Base-by-base conservation (phyloP, 2,797 vertebrate genomes). In the Galaxias olidus region DNA sequence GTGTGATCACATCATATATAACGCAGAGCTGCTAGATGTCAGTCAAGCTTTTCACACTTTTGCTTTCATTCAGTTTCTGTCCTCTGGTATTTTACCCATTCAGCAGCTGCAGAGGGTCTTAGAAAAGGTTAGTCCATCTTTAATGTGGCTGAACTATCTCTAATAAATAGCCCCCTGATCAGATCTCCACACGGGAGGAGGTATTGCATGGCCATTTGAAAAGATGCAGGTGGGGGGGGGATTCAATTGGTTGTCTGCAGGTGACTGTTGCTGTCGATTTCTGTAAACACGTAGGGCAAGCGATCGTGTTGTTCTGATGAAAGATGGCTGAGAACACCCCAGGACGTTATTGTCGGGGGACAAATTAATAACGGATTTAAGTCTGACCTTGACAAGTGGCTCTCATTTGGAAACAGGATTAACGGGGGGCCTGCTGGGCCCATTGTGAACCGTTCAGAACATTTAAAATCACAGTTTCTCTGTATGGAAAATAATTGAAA, bases 311-410 rank as follows among this genome's bases (percentile, higher is more conserved):
- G 65, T 63, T 80, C 74, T 56, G 58, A 75, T 79, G 73, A 74
- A 70, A 75, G 75, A 74, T 63, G 76, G 53, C 41, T 15, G 66
- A 58, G 59, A 64, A 68, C 58, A 78, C 80, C 73, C 59, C 73
- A 58, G 72, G 69, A 87, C 73, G 73, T 75, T 63, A 73, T 71
- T 83, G 75, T 80, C 76, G 43, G 64, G 60, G 75, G 79, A 76
- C 69, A 82, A 86, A 88, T 88, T 83, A 88, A 85, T 83, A 81
- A 84, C 30, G 11, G 70, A 75, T 79, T 82, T 80, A 60, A 17
- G 42, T 41, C 51, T 74, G 81, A 86, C 82, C 79, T 83, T 82
- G 82, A 80, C 69, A 69, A 81, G 80, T 75, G 73, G 66, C 72
- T 78, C 69, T 74, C 67, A 74, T 79, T 83, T 79, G 59, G 57